A percentile compares a stretch with the other conserved stretches of the same genome.
Conservation (phyloP, 2,888 invertebrate species). For the Branchipolynoe longqiensis region DNA sequence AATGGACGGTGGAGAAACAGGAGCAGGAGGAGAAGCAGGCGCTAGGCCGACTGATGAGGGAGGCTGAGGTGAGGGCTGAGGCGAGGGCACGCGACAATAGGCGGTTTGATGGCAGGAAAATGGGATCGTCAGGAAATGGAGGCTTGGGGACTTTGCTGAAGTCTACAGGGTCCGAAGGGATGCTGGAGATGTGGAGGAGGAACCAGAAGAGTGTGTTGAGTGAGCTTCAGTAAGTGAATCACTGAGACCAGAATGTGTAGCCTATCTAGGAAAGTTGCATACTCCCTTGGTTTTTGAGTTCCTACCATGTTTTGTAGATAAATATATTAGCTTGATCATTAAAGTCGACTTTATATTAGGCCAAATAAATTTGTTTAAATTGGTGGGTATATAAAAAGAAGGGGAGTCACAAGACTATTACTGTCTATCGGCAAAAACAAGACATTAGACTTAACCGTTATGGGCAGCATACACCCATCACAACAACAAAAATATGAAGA, state of each 20-base stretch:
- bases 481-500: too few species aligned
- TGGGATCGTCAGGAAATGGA: too few species aligned
- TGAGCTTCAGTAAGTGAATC: background rate
- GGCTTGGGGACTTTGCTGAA: background rate
- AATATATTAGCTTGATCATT: background rate
- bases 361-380: too few species aligned
- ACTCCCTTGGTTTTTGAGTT: background rate
- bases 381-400: background rate
- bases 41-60: background rate
- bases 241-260: background rate
- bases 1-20: background rate
- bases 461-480: too few species aligned
- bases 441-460: too few species aligned
- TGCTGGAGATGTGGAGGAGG: conserved; percentile 2
- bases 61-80: background rate
- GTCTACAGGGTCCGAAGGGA: background rate
- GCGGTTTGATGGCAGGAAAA: too few species aligned
- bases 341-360: background rate
- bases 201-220: background rate
- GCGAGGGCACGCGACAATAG: too few species aligned
- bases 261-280: background rate
- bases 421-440: too few species aligned
- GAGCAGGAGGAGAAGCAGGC: background rate
- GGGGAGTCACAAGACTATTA: background rate
- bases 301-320: background rate